Base-by-base conservation (phyloP, 2,797 vertebrate species). In the Callimico goeldii region DNA sequence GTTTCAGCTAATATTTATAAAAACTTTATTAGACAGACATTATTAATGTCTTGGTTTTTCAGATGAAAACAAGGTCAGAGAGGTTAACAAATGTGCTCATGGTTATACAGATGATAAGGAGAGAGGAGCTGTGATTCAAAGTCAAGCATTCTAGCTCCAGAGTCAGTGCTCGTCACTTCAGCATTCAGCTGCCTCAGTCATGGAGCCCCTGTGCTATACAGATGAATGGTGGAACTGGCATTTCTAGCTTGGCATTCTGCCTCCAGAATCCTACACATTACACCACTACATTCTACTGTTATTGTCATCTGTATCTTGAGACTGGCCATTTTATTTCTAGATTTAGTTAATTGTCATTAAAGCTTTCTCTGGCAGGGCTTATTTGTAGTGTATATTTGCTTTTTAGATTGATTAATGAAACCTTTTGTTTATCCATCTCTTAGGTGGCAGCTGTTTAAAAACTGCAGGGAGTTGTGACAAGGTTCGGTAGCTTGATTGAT, bases 401-500 rank as follows among this genome's bases (percentile, higher is more conserved):
- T 41, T 81, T 75, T 55, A 75, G 30, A 88, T 64, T 24, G 81
- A 64, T 50, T 43, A 48, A 58, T 46, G 39, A 28, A 41, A 75
- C n/a, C 14, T 79, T 55, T 52, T 96, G 9, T 86, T 57, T 43
- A 79, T 36, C 91, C 76, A 33, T 58, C 96, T 82, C 93, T 48
- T 80, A 99, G 99, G 64, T 97, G 61, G 28, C 83, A 98, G 98
- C 86, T 95, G 98, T 58, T 87, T 99, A 58, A 99, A 98, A 97
- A 99, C 98, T 20, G 73, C 98, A 88, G 86, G 98, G 99, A 91
- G 98, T 99, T 76, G 99, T 99, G 48, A 99, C 99, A 30, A 98
- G 99, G 96, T 98, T 99, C 95, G 99, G 99, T 93, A 99, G 99
- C 39, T 98, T 99, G 98, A 99, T 99, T 77, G 98, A 99, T 94